Percentiles rank a stretch among this genome's conserved stretches.
These are phyloP conservation scores for Electrophaes corylata DNA, from an alignment of 2,888 invertebrate species.

Conservation along the genomic window DNA sequence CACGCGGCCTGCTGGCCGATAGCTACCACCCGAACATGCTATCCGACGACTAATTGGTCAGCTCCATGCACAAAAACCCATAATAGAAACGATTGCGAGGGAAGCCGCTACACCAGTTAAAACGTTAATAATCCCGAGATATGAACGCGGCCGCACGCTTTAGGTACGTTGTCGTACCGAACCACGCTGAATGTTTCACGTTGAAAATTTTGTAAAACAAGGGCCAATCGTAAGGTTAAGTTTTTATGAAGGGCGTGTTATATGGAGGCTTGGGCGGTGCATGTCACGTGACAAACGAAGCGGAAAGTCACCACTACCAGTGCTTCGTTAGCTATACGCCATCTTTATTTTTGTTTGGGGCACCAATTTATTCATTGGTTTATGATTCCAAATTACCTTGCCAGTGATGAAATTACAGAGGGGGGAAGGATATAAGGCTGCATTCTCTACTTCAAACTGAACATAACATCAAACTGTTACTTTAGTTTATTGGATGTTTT, in stretches of 20 bases:
- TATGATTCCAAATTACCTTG: constrained; percentile 45
- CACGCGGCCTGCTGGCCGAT: constrained; percentile 72
- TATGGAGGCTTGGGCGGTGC: constrained; percentile 69
- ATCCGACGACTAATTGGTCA: constrained; percentile 78
- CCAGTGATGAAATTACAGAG: constrained; percentile 32
- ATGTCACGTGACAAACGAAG: constrained; percentile 67
- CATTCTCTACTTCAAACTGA: background rate
- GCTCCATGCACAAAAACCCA: constrained; percentile 74
- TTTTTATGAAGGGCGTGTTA: constrained; percentile 69
- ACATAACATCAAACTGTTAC: background rate
- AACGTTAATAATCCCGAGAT: constrained; percentile 59
- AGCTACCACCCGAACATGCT: constrained; percentile 76
- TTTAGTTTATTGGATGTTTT: background rate
- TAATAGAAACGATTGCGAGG: constrained; percentile 67
- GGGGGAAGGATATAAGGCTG: constrained; percentile 2
- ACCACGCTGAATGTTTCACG: constrained; percentile 51
- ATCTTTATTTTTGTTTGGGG: constrained; percentile 69
- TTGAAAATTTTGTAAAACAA: constrained; percentile 52
- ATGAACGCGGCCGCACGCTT: constrained; percentile 33
- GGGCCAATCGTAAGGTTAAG: constrained; percentile 63
- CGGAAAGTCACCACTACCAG: constrained; percentile 69
- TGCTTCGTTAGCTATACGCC: constrained; percentile 59
- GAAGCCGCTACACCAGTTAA: constrained; percentile 59
- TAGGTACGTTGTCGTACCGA: constrained; percentile 1
- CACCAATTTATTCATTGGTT: constrained; percentile 48